phyloP scores from a whole-genome alignment of 2,888 invertebrate species.

The Syrphus vitripennis region DNA sequence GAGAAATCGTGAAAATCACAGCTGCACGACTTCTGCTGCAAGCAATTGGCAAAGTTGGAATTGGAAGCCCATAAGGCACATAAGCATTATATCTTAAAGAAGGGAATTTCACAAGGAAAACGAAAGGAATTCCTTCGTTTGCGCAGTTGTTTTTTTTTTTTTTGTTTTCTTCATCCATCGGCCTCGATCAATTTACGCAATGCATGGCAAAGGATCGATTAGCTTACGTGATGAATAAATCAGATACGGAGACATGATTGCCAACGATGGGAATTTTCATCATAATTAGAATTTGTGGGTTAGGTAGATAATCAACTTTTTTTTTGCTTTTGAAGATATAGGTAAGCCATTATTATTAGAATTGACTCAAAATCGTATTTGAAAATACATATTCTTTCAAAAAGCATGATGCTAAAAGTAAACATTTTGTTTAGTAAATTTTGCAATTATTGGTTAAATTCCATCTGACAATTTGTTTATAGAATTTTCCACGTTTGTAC shows the following conservation, averaged over 20 bases:
- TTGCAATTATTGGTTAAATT: too few relatives aligned
- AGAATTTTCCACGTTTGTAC: too few relatives aligned
- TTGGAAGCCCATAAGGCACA: constrained; percentile 47
- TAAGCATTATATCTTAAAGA: constrained; percentile 1
- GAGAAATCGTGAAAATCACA: constrained; percentile 64
- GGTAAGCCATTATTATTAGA: too few relatives aligned
- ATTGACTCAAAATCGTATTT: too few relatives aligned
- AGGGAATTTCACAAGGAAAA: constrained; percentile 27
- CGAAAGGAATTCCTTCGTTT: constrained; percentile 18
- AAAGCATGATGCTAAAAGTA: too few relatives aligned
- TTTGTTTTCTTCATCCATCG: constrained; percentile 22
- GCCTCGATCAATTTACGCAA: constrained; percentile 66
- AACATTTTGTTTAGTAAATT: too few relatives aligned
- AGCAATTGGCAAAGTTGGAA: constrained; percentile 22
- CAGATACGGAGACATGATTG: constrained; percentile 39
- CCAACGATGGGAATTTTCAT: background rate
- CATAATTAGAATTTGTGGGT: background rate
- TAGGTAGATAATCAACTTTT: too few relatives aligned
- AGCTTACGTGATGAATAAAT: constrained; percentile 53
- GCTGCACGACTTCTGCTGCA: constrained; percentile 60
- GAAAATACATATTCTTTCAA: too few relatives aligned
- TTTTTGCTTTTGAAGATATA: too few relatives aligned
- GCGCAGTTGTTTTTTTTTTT: constrained; percentile 17
- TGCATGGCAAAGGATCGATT: constrained; percentile 51
- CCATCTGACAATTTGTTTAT: too few relatives aligned